Evolutionary conservation across 2,797 vertebrate species (phyloP).

Genomic region (Centroberyx gerrardi): DNA sequence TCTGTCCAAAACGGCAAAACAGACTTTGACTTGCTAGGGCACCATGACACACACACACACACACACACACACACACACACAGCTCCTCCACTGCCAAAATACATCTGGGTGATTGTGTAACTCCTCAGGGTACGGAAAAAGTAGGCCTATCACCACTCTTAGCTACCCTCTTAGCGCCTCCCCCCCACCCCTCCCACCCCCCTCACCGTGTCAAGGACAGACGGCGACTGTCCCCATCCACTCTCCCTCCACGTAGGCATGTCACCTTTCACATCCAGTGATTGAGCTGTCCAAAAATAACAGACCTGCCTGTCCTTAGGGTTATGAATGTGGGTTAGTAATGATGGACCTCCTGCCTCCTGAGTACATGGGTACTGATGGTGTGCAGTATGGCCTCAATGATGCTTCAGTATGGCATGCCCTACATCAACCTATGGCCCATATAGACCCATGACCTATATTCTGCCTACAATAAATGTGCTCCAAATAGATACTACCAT

Average conservation of each 20-base stretch:
- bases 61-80: constrained; percentile 13
- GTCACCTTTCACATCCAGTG: constrained; percentile 54
- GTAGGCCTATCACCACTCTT: constrained; percentile 56
- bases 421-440: constrained; percentile 31
- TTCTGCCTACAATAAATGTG: constrained; percentile 14
- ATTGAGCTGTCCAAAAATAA: constrained; percentile 55
- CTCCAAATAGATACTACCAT: constrained; percentile 33
- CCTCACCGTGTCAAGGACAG: constrained; percentile 64
- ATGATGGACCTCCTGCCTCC: neutral
- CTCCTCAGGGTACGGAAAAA: constrained; percentile 53
- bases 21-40: constrained; percentile 45
- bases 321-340: constrained; percentile 45
- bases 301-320: constrained; percentile 12
- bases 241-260: constrained; percentile 40
- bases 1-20: constrained; percentile 36
- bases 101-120: constrained; percentile 69
- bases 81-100: constrained; percentile 58
- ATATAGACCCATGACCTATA: constrained; percentile 45
- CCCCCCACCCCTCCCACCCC: neutral
- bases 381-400: neutral
- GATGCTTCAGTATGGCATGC: constrained; percentile 2
- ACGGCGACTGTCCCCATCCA: constrained; percentile 44
- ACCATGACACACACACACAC: constrained; percentile 13
- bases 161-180: constrained; percentile 8
- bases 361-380: neutral